Evolutionary conservation across 2,113 vertebrate species (phyloP).

Genomic region (Dinomys branickii): DNA sequence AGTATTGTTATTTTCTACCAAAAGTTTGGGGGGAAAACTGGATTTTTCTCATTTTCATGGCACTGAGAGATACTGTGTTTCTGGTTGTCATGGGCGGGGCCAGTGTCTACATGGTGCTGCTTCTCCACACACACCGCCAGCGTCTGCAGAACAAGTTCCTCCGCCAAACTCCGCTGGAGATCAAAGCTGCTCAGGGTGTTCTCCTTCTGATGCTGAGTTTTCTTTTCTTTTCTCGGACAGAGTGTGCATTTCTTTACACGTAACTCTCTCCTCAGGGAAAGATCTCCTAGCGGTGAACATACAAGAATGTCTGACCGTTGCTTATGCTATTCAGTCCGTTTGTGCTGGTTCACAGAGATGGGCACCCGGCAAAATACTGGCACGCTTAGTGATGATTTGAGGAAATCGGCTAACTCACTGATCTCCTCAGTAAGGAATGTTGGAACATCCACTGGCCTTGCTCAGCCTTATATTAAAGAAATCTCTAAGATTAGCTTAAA

Average conservation of each 20-base stretch:
- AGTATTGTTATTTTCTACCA: not conserved
- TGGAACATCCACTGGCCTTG: not conserved
- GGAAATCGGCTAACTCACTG: not conserved
- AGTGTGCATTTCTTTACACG: not conserved
- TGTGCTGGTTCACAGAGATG: not conserved
- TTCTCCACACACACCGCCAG: not conserved
- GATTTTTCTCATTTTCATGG: not conserved
- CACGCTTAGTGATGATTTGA: not conserved
- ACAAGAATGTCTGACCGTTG: not conserved
- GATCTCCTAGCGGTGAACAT: not conserved
- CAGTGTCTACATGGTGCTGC: not conserved
- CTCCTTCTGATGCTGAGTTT: not conserved
- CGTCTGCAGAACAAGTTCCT: not conserved
- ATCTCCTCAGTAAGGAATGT: not conserved
- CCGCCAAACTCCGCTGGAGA: not conserved
- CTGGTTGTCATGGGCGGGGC: not conserved
- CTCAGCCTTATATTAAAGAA: not conserved
- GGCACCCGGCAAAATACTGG: not conserved
- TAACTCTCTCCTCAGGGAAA: not conserved
- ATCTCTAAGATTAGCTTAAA: not conserved
- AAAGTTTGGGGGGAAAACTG: not conserved
- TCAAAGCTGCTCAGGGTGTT: not conserved
- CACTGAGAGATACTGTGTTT: not conserved
- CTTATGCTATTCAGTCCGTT: not conserved
- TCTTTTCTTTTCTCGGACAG: not conserved